These are phyloP conservation scores for Saimiri boliviensis DNA, from an alignment of 2,113 vertebrate genomes.

Conservation along the genomic window DNA sequence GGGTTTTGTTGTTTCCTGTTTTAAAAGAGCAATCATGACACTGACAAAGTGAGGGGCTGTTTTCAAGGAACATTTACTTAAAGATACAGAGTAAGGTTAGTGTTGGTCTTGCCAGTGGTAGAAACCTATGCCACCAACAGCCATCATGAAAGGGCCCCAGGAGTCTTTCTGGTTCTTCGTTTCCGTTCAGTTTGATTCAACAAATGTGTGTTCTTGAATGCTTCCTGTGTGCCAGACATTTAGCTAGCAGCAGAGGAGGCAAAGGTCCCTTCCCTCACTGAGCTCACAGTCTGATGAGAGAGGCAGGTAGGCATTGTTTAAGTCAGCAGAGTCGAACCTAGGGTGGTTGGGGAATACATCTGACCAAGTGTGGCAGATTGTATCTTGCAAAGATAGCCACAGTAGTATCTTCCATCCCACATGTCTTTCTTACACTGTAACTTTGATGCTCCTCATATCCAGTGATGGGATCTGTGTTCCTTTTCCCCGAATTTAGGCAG, in stretches of 20 bases:
- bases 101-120: neutral
- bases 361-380: neutral
- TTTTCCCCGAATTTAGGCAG: neutral
- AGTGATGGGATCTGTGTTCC: neutral
- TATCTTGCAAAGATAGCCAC: neutral
- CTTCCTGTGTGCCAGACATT: neutral
- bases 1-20: neutral
- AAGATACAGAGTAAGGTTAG: neutral
- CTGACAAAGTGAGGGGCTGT: neutral
- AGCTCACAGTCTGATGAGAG: neutral
- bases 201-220: neutral
- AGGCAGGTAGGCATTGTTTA: neutral
- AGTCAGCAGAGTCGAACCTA: neutral
- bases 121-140: neutral
- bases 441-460: neutral
- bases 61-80: constrained; percentile 1
- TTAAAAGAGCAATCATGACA: neutral
- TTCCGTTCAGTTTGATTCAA: neutral
- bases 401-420: neutral
- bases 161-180: neutral
- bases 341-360: neutral
- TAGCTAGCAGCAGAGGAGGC: neutral
- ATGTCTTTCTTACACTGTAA: neutral
- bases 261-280: neutral
- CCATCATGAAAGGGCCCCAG: neutral